These are phyloP conservation scores for Tragelaphus buxtoni DNA, from an alignment of 2,113 vertebrate genomes.

Conservation along the genomic window DNA sequence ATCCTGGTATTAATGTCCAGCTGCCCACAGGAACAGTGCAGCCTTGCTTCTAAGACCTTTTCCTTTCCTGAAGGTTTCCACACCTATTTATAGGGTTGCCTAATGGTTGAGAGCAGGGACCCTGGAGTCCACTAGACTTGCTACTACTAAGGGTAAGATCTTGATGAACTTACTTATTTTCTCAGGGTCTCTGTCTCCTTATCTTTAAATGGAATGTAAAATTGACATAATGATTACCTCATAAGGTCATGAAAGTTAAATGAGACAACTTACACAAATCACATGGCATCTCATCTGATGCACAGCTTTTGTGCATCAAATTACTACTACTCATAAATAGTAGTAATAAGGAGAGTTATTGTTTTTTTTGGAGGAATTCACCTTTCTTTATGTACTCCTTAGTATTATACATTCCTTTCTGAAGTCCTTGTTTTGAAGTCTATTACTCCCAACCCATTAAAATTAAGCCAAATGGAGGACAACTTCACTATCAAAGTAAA, in stretches of 20 bases:
- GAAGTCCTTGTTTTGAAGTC: not conserved
- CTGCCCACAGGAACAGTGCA: not conserved
- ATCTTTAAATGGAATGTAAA: not conserved
- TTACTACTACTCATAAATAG: not conserved
- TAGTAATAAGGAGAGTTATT: not conserved
- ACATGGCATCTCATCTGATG: not conserved
- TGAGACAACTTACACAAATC: not conserved
- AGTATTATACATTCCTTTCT: not conserved
- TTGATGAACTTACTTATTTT: not conserved
- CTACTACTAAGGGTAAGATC: not conserved
- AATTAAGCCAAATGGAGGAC: not conserved
- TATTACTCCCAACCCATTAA: not conserved
- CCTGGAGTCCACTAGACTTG: not conserved
- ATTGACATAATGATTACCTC: not conserved
- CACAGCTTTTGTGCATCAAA: too few species aligned
- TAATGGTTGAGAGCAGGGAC: not conserved
- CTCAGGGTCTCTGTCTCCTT: not conserved
- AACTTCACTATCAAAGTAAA: not conserved
- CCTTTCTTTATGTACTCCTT: not conserved
- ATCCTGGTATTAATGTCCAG: not conserved
- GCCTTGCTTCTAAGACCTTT: not conserved
- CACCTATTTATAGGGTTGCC: not conserved
- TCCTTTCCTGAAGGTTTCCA: not conserved
- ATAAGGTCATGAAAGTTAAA: not conserved
- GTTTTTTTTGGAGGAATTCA: not conserved